Percentiles rank a stretch among this genome's conserved stretches.
Evolutionary conservation across 2,113 vertebrate species (phyloP).

Genomic region (Myxocyprinus asiaticus): DNA sequence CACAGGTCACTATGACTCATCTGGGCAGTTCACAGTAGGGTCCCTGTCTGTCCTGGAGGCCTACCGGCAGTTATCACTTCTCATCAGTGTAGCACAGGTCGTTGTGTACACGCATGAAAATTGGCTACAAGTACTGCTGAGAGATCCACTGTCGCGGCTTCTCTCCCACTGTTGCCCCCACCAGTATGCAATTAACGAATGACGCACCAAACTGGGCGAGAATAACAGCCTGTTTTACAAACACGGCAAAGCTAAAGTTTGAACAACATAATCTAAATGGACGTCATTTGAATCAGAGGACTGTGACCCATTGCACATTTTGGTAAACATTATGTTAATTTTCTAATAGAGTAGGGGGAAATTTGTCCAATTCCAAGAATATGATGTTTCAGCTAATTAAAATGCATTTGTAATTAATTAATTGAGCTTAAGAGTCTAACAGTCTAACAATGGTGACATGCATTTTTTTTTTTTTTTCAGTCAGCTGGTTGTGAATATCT

Average conservation of each 20-base stretch:
- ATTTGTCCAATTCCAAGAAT: background rate
- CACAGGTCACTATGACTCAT: constrained; percentile 49
- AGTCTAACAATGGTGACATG: no score
- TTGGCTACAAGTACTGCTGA: constrained; percentile 3
- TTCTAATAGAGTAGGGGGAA: background rate
- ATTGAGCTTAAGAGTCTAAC: no score
- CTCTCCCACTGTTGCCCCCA: constrained; percentile 30
- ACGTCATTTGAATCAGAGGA: constrained; percentile 18
- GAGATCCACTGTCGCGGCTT: constrained; percentile 7
- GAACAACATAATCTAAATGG: constrained; percentile 15
- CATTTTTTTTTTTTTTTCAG: no score
- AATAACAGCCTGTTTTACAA: constrained; percentile 32
- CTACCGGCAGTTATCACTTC: constrained; percentile 46
- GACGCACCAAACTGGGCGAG: constrained; percentile 45
- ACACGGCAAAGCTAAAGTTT: background rate
- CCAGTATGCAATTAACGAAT: constrained; percentile 46
- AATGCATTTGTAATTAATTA: background rate
- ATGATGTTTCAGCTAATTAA: background rate
- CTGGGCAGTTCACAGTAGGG: constrained; percentile 28
- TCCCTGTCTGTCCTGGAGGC: constrained; percentile 19
- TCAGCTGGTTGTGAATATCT: background rate
- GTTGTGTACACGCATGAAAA: constrained; percentile 14
- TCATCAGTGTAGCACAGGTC: constrained; percentile 38
- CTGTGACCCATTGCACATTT: background rate
- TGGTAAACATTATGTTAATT: constrained; percentile 2